Evolutionary conservation across 2,888 invertebrate species (phyloP).

Genomic region (Lordiphosa fenestrarum): DNA sequence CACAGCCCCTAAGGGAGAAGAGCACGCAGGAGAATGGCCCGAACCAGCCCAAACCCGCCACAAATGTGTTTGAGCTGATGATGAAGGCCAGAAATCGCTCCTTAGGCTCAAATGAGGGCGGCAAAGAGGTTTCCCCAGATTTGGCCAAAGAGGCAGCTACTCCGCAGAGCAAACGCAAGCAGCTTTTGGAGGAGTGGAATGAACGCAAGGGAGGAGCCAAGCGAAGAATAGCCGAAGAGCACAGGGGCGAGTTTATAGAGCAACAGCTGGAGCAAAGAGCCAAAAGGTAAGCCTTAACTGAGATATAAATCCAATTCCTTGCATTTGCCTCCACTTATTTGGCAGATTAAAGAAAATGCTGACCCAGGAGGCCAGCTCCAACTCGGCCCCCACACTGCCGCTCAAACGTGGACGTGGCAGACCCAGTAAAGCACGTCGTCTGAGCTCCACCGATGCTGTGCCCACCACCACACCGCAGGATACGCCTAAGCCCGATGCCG

Average conservation of each 20-base stretch:
- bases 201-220: slow-evolving; percentile 85
- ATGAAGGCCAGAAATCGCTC: slow-evolving; percentile 85
- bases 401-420: slow-evolving; percentile 49
- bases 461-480: slow-evolving; percentile 17
- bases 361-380: slow-evolving; percentile 32
- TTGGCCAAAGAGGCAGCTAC: slow-evolving; percentile 42
- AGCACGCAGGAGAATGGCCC: slow-evolving; percentile 55
- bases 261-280: slow-evolving; percentile 84
- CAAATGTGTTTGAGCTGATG: slow-evolving; percentile 84
- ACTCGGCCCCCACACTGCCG: slow-evolving; percentile 31
- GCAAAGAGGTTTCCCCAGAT: slow-evolving; percentile 78
- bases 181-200: slow-evolving; percentile 84
- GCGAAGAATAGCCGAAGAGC: slow-evolving; percentile 83
- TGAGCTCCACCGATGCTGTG: slow-evolving; percentile 50
- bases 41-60: slow-evolving; percentile 41
- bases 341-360: slow-evolving; percentile 77
- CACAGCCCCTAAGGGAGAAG: slow-evolving; percentile 39
- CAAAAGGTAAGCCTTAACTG: slow-evolving; percentile 77
- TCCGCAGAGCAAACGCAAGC: slow-evolving; percentile 80
- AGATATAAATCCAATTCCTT: not conserved
- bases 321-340: not conserved
- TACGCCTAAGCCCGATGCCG: slow-evolving; percentile 44
- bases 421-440: slow-evolving; percentile 27
- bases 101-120: slow-evolving; percentile 84
- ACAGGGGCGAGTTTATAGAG: slow-evolving; percentile 83